Conservation (phyloP, 1,140 invertebrate genomes). For the Dendroctonus ponderosae region DNA sequence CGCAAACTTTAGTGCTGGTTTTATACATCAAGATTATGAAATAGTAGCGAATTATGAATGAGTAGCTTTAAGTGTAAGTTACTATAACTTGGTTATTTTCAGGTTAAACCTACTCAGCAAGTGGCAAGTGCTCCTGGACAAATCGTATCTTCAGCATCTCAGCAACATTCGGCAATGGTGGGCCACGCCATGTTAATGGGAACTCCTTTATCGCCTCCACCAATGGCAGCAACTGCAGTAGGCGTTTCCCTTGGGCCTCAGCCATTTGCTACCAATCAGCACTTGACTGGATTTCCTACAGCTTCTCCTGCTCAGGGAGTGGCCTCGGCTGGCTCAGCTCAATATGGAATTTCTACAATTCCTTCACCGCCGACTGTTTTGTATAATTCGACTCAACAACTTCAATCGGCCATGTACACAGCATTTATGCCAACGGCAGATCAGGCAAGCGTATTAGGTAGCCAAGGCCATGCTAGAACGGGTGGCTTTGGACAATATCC, state of each 20-base stretch:
- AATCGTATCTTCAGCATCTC: slow-evolving; percentile 37
- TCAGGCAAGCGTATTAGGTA: slow-evolving; percentile 52
- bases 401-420: slow-evolving; percentile 65
- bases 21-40: no score
- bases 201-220: slow-evolving; percentile 60
- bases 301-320: slow-evolving; percentile 20
- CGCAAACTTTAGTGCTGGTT: no score
- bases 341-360: slow-evolving; percentile 76
- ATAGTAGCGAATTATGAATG: no score
- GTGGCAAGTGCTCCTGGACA: slow-evolving; percentile 54
- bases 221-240: slow-evolving; percentile 53
- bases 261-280: slow-evolving; percentile 52
- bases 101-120: slow-evolving; percentile 75
- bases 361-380: slow-evolving; percentile 78
- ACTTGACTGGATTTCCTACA: slow-evolving; percentile 59
- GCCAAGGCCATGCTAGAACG: slow-evolving; percentile 58
- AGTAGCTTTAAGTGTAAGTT: neutral
- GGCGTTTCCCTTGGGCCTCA: slow-evolving; percentile 47
- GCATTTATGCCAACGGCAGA: slow-evolving; percentile 63
- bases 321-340: slow-evolving; percentile 46
- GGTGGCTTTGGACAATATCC: slow-evolving; percentile 62
- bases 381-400: slow-evolving; percentile 71
- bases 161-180: slow-evolving; percentile 46
- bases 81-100: slow-evolving; percentile 20
- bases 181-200: slow-evolving; percentile 58